Evolutionary conservation across 2,888 invertebrate species (phyloP), one percentile per base, ranked within the genome.

Genomic region (Rugalucina vietnamica): DNA sequence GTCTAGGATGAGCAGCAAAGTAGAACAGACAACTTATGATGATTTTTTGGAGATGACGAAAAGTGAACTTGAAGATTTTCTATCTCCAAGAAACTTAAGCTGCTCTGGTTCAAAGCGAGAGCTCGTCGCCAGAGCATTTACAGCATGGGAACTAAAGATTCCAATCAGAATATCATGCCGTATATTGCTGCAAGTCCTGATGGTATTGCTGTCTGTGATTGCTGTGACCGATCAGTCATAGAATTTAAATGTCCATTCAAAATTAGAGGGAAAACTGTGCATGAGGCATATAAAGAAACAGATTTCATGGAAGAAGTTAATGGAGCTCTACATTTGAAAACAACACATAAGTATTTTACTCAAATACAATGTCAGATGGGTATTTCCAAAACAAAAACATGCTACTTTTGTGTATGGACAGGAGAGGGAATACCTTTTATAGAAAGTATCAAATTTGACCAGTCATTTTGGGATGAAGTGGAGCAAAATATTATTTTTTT

Each of bases 131-230:
- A 70, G 70, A 36, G 70, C 70, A 34, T 70, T n/a, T 70, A 70
- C 70, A 2, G 34, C 70, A 10, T 70, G 37, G 34, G 70, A 70
- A 36, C 36, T 36, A n/a, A 32, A 70, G 24, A 10, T 70, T 8
- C n/a, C 32, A 18, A 36, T 70, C 21, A 70, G 24, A 36, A n/a
- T 70, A 1, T n/a, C 34, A n/a, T 72, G 29, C 72, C 72, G 24
- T 72, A 72, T 72, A 72, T 72, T 72, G 43, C 72, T 24, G 72
- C 72, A 21, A 72, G 72, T 34, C 72, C 72, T 24, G 72, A 72
- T 43, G 72, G 43, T 5, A 72, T 72, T 39, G 29, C 27, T 32
- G 29, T 27, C 5, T 72, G 72, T 43, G 43, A 72, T 24, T 72
- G 43, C 43, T 72, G 72, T 72, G 43, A 27, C 1, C 29, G 21